A percentile compares a stretch with the other conserved stretches of the same genome.
These are phyloP conservation scores for Plumapathes pennacea DNA, from an alignment of 92 coral and sea anemone species.

Conservation along the genomic window DNA sequence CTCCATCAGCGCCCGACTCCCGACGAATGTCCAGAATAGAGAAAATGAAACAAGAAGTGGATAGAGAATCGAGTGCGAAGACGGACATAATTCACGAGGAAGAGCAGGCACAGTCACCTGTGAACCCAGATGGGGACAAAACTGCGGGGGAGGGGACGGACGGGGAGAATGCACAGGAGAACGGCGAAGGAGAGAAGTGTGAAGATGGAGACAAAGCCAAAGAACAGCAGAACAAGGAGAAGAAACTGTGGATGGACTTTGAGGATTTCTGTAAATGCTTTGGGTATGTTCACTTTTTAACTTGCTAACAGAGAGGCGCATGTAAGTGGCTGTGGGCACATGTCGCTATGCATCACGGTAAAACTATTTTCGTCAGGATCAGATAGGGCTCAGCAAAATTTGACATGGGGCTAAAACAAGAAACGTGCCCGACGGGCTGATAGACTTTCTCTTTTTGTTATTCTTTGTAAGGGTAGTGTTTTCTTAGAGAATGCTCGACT, in stretches of 20 bases:
- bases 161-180: slow-evolving; percentile 69
- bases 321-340: no score
- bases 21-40: slow-evolving; percentile 73
- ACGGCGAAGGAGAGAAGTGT: slow-evolving; percentile 61
- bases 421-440: no score
- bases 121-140: slow-evolving; percentile 47
- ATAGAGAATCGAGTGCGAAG: slow-evolving; percentile 47
- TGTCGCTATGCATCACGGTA: no score
- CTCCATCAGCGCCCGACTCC: slow-evolving; percentile 69
- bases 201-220: slow-evolving; percentile 65
- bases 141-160: slow-evolving; percentile 64
- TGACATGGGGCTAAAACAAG: no score
- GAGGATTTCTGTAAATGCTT: slow-evolving; percentile 98
- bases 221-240: slow-evolving; percentile 64
- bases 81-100: slow-evolving; percentile 45
- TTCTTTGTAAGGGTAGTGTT: no score
- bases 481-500: no score
- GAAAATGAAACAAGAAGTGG: slow-evolving; percentile 58
- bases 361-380: no score
- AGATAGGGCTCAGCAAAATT: no score
- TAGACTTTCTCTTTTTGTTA: no score
- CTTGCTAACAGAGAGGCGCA: no score
- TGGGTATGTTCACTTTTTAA: no score
- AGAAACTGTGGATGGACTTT: slow-evolving; percentile 96
- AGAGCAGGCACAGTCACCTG: slow-evolving; percentile 19